phyloP scores from a whole-genome alignment of 2,797 vertebrate genomes.

The Thaleichthys pacificus region DNA sequence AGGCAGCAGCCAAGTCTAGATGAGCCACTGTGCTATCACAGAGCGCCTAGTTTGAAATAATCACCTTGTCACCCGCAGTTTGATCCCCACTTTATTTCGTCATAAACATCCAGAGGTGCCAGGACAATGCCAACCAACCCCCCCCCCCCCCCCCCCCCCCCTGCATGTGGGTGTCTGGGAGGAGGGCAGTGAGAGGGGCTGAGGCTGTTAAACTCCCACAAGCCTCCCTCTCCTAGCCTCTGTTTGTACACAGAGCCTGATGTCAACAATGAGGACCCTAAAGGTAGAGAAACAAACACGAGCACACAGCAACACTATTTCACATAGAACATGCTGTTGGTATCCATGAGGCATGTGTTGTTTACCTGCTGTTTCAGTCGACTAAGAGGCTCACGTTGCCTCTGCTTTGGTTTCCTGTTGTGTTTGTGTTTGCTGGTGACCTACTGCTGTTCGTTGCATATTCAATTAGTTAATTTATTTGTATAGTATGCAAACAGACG shows the following conservation, averaged over 20 bases:
- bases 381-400: conserved; percentile 46
- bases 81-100: conserved; percentile 36
- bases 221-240: too few species aligned
- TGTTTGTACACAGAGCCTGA: too few species aligned
- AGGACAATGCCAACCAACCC: conserved; percentile 17
- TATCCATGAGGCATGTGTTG: conserved; percentile 10
- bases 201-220: too few species aligned
- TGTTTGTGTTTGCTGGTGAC: conserved; percentile 57
- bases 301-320: neutral
- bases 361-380: conserved; percentile 39
- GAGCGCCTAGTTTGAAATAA: conserved; percentile 50
- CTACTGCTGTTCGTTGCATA: conserved; percentile 63
- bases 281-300: too few species aligned
- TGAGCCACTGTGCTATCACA: conserved; percentile 48
- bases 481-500: conserved; percentile 62
- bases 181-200: too few species aligned
- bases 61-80: conserved; percentile 49
- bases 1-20: conserved; percentile 43
- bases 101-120: conserved; percentile 19
- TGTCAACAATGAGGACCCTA: too few species aligned
- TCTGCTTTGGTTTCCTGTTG: conserved; percentile 45
- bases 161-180: too few species aligned
- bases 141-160: too few species aligned
- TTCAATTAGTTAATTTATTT: conserved; percentile 67
- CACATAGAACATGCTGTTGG: neutral